Evolutionary conservation across 2,113 vertebrate species (phyloP), one percentile per base, ranked within the genome.

Genomic region (Tretioscincus oriximinensis): DNA sequence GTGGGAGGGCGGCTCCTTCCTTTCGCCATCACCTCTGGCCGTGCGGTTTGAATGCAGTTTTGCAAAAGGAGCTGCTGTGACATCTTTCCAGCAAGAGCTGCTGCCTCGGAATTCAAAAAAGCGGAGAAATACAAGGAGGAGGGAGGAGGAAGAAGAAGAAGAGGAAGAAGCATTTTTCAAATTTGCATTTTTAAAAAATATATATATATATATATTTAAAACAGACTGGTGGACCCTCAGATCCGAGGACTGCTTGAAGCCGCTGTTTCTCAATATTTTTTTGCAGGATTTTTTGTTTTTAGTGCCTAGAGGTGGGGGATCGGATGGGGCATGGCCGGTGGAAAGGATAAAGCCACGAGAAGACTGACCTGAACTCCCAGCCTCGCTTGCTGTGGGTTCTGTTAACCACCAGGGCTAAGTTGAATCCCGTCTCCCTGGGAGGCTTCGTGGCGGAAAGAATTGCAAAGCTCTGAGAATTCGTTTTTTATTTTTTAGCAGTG

Each of bases 381-480:
- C n/a, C n/a, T 61, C 41, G 16, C 8, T 58, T 31, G 80, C 80
- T 66, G 70, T 4, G 58, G 66, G 84, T 87, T 66, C 79, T 45
- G 22, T 75, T 80, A 72, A 60, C 85, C 77, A 60, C 85, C 77
- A 73, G 29, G 78, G 88, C 87, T 88, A 73, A 92, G 90, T 89
- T 83, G 87, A 58, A 51, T 74, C 73, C 82, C 87, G 75, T 28
- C n/a, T 29, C 7, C 66, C 1, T 49, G 65, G 78, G 81, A 60
- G 80, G 78, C 80, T 81, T 85, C 65, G 35, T 41, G 22, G 5
- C n/a, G 21, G 1, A 82, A 78, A 70, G 70, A 3, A 49, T 60
- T 31, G 51, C 66, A 60, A 71, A 73, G 60, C 70, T 78, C 29
- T 66, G 29, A 28, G 63, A 73, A 64, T 51, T 7, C 10, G 1